Evolutionary conservation across 2,888 invertebrate genomes (phyloP).

Genomic region (Sarcophaga variegata): DNA sequence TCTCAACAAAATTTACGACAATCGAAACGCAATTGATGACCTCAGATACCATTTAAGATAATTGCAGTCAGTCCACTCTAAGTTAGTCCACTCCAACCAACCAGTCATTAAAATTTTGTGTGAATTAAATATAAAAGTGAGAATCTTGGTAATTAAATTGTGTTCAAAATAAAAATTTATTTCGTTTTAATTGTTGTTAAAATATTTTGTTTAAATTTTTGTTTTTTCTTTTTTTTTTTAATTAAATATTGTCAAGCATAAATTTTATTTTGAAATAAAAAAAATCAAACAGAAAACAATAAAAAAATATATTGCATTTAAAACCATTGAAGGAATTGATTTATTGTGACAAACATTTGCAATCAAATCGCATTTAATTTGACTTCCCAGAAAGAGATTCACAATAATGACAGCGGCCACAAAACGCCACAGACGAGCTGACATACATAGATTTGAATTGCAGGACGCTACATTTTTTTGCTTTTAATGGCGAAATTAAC

Average conservation of each 20-base stretch:
- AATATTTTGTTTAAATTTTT: background rate
- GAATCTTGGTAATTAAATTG: constrained; percentile 1
- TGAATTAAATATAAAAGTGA: background rate
- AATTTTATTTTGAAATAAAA: constrained; percentile 4
- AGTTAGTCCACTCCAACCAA: background rate
- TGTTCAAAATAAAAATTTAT: constrained; percentile 13
- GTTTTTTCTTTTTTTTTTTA: background rate
- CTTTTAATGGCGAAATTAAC: no score
- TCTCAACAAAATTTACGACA: constrained; percentile 17
- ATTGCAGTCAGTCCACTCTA: constrained; percentile 1
- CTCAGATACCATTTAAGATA: constrained; percentile 45
- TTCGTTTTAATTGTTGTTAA: background rate
- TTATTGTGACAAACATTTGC: no score
- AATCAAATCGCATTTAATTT: no score
- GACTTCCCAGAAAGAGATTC: no score
- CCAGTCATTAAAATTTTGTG: no score
- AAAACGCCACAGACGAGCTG: no score
- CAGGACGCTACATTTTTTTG: no score
- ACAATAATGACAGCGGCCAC: no score
- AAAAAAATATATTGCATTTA: no score
- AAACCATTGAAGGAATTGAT: no score
- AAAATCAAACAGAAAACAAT: no score
- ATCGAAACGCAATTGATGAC: constrained; percentile 49
- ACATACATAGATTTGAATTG: no score
- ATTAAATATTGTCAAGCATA: background rate